Evolutionary conservation across 2,797 vertebrate genomes (phyloP).

Genomic region (Lateolabrax maculatus): DNA sequence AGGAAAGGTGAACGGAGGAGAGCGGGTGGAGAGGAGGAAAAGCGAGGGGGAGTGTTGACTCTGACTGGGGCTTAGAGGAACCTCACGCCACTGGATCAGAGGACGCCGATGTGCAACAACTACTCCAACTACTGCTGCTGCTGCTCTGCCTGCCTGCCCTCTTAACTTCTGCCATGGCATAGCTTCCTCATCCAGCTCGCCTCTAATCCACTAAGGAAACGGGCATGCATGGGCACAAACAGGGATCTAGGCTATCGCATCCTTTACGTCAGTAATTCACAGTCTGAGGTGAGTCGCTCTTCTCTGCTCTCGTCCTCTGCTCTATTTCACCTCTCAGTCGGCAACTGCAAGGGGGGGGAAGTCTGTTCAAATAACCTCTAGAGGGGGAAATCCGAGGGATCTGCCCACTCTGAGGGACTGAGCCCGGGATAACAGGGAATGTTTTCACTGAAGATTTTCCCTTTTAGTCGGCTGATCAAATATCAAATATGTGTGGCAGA

Average conservation of each 20-base stretch:
- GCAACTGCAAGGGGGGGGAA: slow-evolving; percentile 31
- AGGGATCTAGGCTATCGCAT: slow-evolving; percentile 84
- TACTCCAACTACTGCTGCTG: slow-evolving; percentile 71
- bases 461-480: slow-evolving; percentile 52
- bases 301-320: slow-evolving; percentile 61
- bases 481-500: slow-evolving; percentile 50
- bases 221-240: slow-evolving; percentile 84
- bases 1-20: slow-evolving; percentile 52
- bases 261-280: slow-evolving; percentile 84
- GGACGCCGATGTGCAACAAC: slow-evolving; percentile 85
- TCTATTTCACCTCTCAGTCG: slow-evolving; percentile 66
- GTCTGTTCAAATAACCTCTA: slow-evolving; percentile 63
- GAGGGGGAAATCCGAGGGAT: slow-evolving; percentile 58
- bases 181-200: slow-evolving; percentile 70
- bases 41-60: slow-evolving; percentile 71
- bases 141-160: slow-evolving; percentile 52
- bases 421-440: slow-evolving; percentile 57
- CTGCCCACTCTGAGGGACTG: slow-evolving; percentile 47
- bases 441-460: slow-evolving; percentile 53
- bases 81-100: slow-evolving; percentile 74
- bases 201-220: slow-evolving; percentile 79
- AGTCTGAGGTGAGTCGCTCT: slow-evolving; percentile 90
- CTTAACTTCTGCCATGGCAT: slow-evolving; percentile 81
- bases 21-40: slow-evolving; percentile 50
- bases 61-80: slow-evolving; percentile 69